phyloP scores from a whole-genome alignment of 1,140 invertebrate species.

The Lepidurus apus region DNA sequence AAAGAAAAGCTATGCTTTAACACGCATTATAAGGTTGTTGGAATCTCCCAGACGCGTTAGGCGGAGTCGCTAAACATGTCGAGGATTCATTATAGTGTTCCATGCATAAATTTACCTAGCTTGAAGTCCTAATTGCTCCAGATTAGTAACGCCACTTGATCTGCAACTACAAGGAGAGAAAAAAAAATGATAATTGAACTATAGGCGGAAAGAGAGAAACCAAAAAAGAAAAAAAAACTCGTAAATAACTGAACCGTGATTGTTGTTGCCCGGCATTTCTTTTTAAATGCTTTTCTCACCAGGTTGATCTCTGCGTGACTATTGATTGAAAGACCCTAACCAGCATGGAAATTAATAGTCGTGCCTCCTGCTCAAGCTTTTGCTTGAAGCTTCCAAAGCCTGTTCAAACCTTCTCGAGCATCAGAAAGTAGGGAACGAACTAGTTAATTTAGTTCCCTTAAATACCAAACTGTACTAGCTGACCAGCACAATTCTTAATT shows the following conservation, averaged over 20 bases:
- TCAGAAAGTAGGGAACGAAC: background rate
- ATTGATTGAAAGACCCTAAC: conserved; percentile 10
- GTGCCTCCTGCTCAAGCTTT: background rate
- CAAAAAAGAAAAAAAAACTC: background rate
- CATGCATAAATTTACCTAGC: conserved; percentile 19
- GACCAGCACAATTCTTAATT: background rate
- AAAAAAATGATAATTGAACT: background rate
- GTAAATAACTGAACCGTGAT: background rate
- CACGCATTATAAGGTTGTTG: background rate
- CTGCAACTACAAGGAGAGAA: background rate
- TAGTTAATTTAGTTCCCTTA: conserved; percentile 15
- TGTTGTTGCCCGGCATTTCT: background rate
- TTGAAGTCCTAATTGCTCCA: conserved; percentile 19
- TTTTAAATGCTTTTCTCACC: background rate
- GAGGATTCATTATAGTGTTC: conserved; percentile 2
- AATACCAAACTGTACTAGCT: background rate
- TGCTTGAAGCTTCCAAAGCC: background rate
- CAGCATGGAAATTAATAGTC: conserved; percentile 15
- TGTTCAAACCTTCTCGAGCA: background rate
- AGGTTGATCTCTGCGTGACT: conserved; percentile 18
- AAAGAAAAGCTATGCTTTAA: background rate
- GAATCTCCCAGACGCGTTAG: background rate
- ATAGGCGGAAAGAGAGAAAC: conserved; percentile 17
- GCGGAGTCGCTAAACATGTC: conserved; percentile 20
- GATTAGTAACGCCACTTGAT: conserved; percentile 21